Conservation (phyloP, 2,888 invertebrate species). For the Rhogogaster chlorosoma region DNA sequence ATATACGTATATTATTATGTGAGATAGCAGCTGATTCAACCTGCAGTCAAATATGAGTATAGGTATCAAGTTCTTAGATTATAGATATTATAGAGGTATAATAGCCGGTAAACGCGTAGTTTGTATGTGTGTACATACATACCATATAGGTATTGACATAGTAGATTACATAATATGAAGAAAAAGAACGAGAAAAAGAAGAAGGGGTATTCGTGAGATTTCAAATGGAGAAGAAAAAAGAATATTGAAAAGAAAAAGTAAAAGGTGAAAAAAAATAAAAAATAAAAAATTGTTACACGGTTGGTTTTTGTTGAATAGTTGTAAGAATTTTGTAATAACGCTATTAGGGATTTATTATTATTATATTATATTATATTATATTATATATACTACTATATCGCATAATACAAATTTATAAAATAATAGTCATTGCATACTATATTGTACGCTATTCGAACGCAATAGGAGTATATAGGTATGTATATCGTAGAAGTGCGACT, state of each 20-base stretch:
- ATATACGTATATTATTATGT: neutral
- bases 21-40: neutral
- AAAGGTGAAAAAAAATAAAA: slow-evolving; percentile 52
- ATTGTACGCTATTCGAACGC: slow-evolving; percentile 41
- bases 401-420: slow-evolving; percentile 12
- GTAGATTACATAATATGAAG: neutral
- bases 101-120: slow-evolving; percentile 13
- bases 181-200: neutral
- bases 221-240: neutral
- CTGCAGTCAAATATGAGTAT: neutral
- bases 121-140: neutral
- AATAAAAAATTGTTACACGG: slow-evolving; percentile 68
- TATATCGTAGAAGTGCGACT: slow-evolving; percentile 15
- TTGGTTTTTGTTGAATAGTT: slow-evolving; percentile 76
- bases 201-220: neutral
- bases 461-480: slow-evolving; percentile 22
- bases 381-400: neutral
- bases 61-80: neutral
- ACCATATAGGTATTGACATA: slow-evolving; percentile 20
- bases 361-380: slow-evolving; percentile 15
- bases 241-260: slow-evolving; percentile 52
- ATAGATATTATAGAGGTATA: neutral
- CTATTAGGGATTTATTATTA: slow-evolving; percentile 10
- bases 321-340: slow-evolving; percentile 75
- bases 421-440: slow-evolving; percentile 13